Evolutionary conservation across 2,888 invertebrate species (phyloP), one percentile per base, ranked within the genome.

Genomic region (Phania funesta): DNA sequence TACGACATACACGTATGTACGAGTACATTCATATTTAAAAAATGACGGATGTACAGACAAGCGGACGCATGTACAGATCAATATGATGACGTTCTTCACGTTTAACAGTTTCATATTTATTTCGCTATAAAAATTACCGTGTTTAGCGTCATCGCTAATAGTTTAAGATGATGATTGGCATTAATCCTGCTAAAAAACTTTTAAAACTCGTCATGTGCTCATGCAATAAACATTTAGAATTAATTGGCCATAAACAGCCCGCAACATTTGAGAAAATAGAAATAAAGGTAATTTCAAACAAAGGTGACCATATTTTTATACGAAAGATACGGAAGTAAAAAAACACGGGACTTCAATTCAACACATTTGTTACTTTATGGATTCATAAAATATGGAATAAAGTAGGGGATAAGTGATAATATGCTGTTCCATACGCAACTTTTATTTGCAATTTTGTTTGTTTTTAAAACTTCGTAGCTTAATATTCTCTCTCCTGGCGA

Each of bases 111-210:
- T 11, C n/a, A 1, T 13, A 5, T 38, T 38, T 13, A 13, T 13
- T n/a, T n/a, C n/a, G n/a, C 35, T 38, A 38, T 11, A 13, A 50
- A 48, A 35, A 9, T 20, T 56, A 18, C 22, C 48, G 29, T 54
- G 54, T 44, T 67, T 54, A 60, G 38, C 64, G 48, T 68, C 48
- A 77, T 77, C 73, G 48, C 73, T 62, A 64, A 70, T 44, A 38
- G 58, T 58, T 67, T 54, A 18, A 20, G 7, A 67, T 48, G 58
- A 54, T 70, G 54, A 67, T 60, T 67, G 67, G 11, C 52, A 62
- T 56, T 32, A 56, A 62, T 58, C 32, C 38, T 64, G 13, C 11
- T 65, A 11, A 60, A 26, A 46, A 60, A 38, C 18, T 60, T 22
- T 16, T 9, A 26, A 41, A n/a, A 44, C 9, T 54, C 11, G 29